phyloP scores from a whole-genome alignment of 1,140 invertebrate genomes.

The Aphidius ervi region DNA sequence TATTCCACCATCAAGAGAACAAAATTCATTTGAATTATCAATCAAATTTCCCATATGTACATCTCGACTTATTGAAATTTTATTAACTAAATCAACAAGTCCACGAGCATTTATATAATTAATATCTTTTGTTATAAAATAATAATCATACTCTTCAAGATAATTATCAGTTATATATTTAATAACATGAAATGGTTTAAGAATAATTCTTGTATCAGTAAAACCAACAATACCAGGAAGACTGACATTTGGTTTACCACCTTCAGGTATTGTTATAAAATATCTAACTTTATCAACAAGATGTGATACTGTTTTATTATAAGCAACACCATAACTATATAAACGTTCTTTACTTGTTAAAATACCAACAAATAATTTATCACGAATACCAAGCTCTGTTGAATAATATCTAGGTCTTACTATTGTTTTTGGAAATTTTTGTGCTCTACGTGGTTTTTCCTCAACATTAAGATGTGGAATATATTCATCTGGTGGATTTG shows the following conservation, averaged over 20 bases:
- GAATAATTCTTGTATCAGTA: constrained; percentile 68
- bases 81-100: constrained; percentile 64
- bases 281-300: constrained; percentile 74
- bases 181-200: constrained; percentile 77
- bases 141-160: constrained; percentile 84
- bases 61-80: constrained; percentile 77
- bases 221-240: constrained; percentile 77
- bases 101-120: constrained; percentile 74
- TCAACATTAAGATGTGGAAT: constrained; percentile 57
- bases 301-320: constrained; percentile 77
- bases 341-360: constrained; percentile 71
- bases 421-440: constrained; percentile 54
- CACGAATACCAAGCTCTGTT: constrained; percentile 85
- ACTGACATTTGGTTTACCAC: constrained; percentile 63
- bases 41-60: constrained; percentile 67
- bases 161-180: constrained; percentile 89
- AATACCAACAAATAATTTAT: constrained; percentile 83
- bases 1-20: constrained; percentile 69
- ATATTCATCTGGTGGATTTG: constrained; percentile 51
- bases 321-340: constrained; percentile 64
- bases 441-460: constrained; percentile 52
- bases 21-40: constrained; percentile 51
- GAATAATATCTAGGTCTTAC: constrained; percentile 85
- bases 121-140: constrained; percentile 78
- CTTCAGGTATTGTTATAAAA: constrained; percentile 68